Evolutionary conservation across 2,113 vertebrate species (phyloP).

Genomic region (Otus sunia): DNA sequence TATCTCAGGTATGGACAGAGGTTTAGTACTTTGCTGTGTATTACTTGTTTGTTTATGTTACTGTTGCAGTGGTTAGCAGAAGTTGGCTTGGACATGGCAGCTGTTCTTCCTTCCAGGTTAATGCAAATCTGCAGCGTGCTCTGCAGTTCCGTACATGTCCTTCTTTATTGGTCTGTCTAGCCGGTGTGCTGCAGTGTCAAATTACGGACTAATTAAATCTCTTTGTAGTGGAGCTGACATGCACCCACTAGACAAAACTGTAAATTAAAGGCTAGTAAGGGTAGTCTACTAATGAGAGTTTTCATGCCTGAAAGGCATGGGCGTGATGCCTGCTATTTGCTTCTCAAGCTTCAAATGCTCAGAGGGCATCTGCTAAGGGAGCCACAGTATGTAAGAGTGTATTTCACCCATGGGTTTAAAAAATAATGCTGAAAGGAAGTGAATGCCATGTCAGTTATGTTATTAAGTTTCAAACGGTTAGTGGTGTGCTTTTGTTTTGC

Average conservation of each 20-base stretch:
- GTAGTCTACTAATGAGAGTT: not conserved
- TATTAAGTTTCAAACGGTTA: not conserved
- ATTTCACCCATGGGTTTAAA: not conserved
- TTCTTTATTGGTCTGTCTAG: not conserved
- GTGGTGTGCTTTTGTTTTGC: not conserved
- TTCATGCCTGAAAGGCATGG: not conserved
- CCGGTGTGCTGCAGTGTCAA: not conserved
- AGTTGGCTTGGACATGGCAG: not conserved
- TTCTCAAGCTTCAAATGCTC: not conserved
- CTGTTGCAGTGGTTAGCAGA: not conserved
- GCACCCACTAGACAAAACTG: not conserved
- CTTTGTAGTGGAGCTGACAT: not conserved
- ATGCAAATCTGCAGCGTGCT: not conserved
- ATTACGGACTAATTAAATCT: not conserved
- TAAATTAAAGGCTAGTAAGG: not conserved
- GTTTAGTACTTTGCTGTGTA: not conserved
- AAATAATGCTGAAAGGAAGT: not conserved
- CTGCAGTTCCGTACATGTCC: not conserved
- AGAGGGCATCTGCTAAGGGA: not conserved
- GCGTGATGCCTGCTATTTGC: not conserved
- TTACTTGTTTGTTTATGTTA: not conserved
- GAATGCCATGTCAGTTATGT: not conserved
- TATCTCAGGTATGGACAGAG: constrained; percentile 82
- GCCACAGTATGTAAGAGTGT: accelerated
- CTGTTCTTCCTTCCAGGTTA: not conserved